Base-by-base conservation (phyloP, 1,140 invertebrate species). In the Phthorimaea operculella region DNA sequence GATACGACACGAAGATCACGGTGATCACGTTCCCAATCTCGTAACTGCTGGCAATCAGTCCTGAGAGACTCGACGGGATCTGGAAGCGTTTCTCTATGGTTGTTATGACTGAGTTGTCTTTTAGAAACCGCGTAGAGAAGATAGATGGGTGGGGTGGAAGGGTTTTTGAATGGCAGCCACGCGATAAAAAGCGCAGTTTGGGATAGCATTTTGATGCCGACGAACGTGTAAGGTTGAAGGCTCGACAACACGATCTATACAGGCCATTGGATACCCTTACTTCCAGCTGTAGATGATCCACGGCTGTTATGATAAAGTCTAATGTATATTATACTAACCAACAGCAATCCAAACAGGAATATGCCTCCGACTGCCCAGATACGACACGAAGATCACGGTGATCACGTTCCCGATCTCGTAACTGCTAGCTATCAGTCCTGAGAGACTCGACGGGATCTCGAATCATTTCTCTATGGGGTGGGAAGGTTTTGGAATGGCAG, bases 21-120 rank as follows among this genome's bases (percentile, higher is more conserved):
- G 96, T 96, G 64, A 96, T 93, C 53, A 98, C 93, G 85, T 97
- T 97, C 64, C 96, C 96, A 69, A 98, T 95, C 89, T 98, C 96
- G 80, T 97, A 97, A 56, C 95, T 96, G 64, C 94, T 96, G 34
- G 95, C 96, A 56, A 98, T 94, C 61, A 97, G 88, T 21, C 96
- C 96, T 33, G 95, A 96, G 52, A 96, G 91, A 74, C 93, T 94
- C 75, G 95, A 97, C 44, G 95, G 95, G 69, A 98, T 97, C 84
- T 98, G 95, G 79, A 98, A 98, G 57, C 96, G 90, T 83, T 97
- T 97, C 87, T 98, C 96, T 68, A 98, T 97, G 15, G 96, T 98
- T 53, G 96, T 98, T 74, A 98, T 97, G 74, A 98, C 96, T 84
- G 94, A 96, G 87, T 96, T 96, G 61, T n/a, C n/a, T n/a, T n/a